Evolutionary conservation across 2,797 vertebrate genomes (phyloP).

Genomic region (Onychomys arenicola): DNA sequence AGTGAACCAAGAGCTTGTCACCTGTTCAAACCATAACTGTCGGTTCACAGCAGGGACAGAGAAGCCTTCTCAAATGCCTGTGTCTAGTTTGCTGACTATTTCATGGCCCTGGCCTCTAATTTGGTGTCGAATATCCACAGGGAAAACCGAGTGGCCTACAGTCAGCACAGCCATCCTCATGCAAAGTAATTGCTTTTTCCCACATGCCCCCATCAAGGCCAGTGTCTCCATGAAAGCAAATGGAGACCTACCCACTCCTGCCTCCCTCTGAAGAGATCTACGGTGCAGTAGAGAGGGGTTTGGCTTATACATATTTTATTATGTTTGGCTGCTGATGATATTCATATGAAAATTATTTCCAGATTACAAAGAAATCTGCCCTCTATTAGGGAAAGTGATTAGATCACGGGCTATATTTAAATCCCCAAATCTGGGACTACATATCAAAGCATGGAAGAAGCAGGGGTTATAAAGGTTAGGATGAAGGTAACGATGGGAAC

Average conservation of each 20-base stretch:
- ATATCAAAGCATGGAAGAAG: slow-evolving; percentile 80
- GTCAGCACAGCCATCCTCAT: background rate
- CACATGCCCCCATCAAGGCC: background rate
- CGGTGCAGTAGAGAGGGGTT: background rate
- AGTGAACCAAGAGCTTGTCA: background rate
- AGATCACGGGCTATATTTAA: slow-evolving; percentile 83
- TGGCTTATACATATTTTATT: slow-evolving; percentile 85
- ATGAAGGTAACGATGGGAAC: background rate
- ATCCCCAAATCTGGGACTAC: slow-evolving; percentile 76
- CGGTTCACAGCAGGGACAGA: background rate
- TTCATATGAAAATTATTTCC: slow-evolving; percentile 86
- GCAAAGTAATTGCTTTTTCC: background rate
- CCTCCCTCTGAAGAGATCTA: background rate
- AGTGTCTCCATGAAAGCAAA: background rate
- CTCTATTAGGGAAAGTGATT: slow-evolving; percentile 82
- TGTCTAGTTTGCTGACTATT: background rate
- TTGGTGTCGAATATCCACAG: background rate
- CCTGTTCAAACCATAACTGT: background rate
- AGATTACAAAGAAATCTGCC: slow-evolving; percentile 84
- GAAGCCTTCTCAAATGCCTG: background rate
- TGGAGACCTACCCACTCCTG: fast-evolving
- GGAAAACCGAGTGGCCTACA: background rate
- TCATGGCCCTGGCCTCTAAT: background rate
- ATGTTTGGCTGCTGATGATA: slow-evolving; percentile 84
- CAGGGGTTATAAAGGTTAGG: slow-evolving; percentile 60